Base-by-base conservation (phyloP, 2,113 vertebrate species). In the Hyaena hyaena region DNA sequence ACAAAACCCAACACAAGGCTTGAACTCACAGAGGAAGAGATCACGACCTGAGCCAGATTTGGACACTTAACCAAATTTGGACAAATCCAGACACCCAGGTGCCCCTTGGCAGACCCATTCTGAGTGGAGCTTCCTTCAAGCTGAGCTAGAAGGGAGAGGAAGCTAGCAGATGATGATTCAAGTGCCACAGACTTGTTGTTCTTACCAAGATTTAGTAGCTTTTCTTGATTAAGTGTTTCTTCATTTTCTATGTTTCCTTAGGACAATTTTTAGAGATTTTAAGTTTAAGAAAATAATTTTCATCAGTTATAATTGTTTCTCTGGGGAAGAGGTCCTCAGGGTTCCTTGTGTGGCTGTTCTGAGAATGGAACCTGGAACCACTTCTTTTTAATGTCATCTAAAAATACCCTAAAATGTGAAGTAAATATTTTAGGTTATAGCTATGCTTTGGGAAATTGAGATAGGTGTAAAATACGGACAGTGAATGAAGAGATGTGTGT, bases 261-360 rank as follows among this genome's bases (percentile, higher is more conserved):
- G 61, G 80, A 88, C 33, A 80, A 80, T 90, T 92, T 97, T 81
- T 93, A 53, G 85, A 87, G n/a, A 79, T 39, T 66, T 92, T 53
- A 28, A 45, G 35, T 90, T 14, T 10, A 33, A 73, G 77, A 65
- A 77, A 77, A 50, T 55, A 58, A 61, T 88, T 94, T 96, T 73
- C 35, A 87, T 83, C 63, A 19, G 23, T 79, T 93, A 43, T 35
- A 17, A 79, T 88, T 53, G 23, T 73, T 89, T 95, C 11, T 35
- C 53, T 84, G 66, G 69, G 81, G 43, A 94, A 68, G 14, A 31
- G 45, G 23, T 97, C n/a, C 9, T 80, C 39, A 65, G 39, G 55
- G 58, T 33, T 83, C n/a, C 31, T 94, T 48, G 28, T 4, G 1
- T 79, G 91, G 88, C 35, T 61, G 39, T 89, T 76, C 48, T 74